These are phyloP conservation scores for Hypothenemus hampei DNA, from an alignment of 1,140 invertebrate genomes.

Conservation along the genomic window DNA sequence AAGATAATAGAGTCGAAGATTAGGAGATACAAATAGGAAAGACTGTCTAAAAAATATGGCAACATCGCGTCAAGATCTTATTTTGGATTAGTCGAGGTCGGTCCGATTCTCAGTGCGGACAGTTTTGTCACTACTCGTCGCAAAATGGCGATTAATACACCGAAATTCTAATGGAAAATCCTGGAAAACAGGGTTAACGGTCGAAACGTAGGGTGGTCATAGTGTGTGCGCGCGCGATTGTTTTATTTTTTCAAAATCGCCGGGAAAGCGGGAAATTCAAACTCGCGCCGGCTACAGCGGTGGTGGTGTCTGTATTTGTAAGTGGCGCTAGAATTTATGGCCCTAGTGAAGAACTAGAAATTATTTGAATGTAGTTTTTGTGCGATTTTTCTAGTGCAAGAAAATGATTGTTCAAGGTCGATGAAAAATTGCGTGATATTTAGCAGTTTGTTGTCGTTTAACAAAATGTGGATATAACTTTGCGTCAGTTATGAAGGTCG, in stretches of 20 bases:
- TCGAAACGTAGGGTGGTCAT: neutral
- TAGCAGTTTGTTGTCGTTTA: neutral
- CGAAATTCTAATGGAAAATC: neutral
- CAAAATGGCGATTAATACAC: slow-evolving; percentile 12
- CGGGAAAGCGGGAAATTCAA: slow-evolving; percentile 11
- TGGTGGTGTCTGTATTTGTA: too few species aligned
- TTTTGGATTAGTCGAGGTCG: slow-evolving; percentile 27
- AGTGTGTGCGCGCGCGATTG: neutral
- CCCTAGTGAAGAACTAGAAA: too few species aligned
- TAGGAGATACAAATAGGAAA: too few species aligned
- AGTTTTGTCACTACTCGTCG: slow-evolving; percentile 15
- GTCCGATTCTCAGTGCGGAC: slow-evolving; percentile 15
- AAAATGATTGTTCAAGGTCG: slow-evolving; percentile 6
- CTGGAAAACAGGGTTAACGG: neutral
- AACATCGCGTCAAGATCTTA: slow-evolving; percentile 19
- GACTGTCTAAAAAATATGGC: too few species aligned
- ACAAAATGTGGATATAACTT: slow-evolving; percentile 7
- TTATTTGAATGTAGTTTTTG: too few species aligned
- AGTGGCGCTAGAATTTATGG: too few species aligned
- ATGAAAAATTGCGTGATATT: slow-evolving; percentile 1
- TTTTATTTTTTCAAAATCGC: neutral
- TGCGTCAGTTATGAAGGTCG: slow-evolving; percentile 5
- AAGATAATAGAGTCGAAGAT: too few species aligned
- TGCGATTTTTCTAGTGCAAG: slow-evolving; percentile 10
- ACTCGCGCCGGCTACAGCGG: neutral